Percentiles rank a stretch among this genome's conserved stretches.
Evolutionary conservation across 2,113 vertebrate genomes (phyloP).

Genomic region (Antennarius striatus): DNA sequence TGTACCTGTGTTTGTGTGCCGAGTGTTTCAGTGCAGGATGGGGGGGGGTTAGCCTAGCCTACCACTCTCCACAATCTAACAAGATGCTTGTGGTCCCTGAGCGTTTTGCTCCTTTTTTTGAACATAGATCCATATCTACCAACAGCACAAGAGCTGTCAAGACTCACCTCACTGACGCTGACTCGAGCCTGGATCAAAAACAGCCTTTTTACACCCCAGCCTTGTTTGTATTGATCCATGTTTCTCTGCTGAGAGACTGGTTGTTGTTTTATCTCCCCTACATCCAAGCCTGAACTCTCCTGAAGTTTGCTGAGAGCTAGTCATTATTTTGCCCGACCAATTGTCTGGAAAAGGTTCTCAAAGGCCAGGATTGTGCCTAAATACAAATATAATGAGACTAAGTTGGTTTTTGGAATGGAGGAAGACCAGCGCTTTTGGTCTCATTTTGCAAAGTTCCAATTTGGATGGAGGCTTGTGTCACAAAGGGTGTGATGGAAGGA

Average conservation of each 20-base stretch:
- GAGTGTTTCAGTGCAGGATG: constrained; percentile 25
- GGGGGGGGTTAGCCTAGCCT: constrained; percentile 42
- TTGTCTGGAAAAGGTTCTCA: constrained; percentile 61
- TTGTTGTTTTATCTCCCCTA: constrained; percentile 74
- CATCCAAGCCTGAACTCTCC: constrained; percentile 72
- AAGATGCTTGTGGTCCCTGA: constrained; percentile 74
- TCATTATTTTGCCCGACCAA: constrained; percentile 74
- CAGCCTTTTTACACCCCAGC: constrained; percentile 73
- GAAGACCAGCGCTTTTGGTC: constrained; percentile 70
- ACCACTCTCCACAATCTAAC: constrained; percentile 67
- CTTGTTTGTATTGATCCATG: constrained; percentile 74
- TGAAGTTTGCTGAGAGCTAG: constrained; percentile 70
- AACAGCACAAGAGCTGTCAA: constrained; percentile 75
- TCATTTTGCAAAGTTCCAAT: constrained; percentile 68
- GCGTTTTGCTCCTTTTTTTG: constrained; percentile 73
- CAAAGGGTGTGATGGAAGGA: constrained; percentile 66
- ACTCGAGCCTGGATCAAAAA: constrained; percentile 77
- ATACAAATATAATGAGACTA: constrained; percentile 76
- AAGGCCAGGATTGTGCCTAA: constrained; percentile 62
- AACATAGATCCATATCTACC: constrained; percentile 78
- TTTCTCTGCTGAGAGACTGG: constrained; percentile 75
- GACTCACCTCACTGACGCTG: constrained; percentile 73
- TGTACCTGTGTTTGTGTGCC: constrained; percentile 36
- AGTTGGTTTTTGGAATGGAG: constrained; percentile 63
- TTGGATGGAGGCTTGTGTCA: constrained; percentile 73